Evolutionary conservation across 53 echinoderm and acorn worm species (phyloP).

Genomic region (Paelopatides confundens): DNA sequence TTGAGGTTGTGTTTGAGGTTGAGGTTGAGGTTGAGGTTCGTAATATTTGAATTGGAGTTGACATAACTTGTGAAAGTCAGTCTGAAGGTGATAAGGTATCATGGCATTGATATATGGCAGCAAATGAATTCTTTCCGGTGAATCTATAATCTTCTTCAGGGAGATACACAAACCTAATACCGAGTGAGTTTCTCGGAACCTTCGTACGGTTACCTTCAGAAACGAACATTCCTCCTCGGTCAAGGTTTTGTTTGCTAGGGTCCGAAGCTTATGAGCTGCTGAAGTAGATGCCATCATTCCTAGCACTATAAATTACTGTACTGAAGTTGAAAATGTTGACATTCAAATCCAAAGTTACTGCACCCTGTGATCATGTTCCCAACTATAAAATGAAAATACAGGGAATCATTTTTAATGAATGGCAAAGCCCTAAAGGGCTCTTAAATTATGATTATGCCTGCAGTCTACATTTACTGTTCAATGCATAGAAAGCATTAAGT

Average conservation of each 20-base stretch:
- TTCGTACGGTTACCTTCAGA: slow-evolving; percentile 75
- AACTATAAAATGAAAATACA: too few species aligned
- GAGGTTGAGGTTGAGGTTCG: slow-evolving; percentile 3
- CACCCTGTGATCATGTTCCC: too few species aligned
- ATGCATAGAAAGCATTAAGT: too few species aligned
- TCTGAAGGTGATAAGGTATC: slow-evolving; percentile 73
- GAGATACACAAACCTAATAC: slow-evolving; percentile 80
- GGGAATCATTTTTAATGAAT: too few species aligned
- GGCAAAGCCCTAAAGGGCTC: too few species aligned
- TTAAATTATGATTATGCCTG: too few species aligned
- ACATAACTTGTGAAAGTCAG: slow-evolving; percentile 85
- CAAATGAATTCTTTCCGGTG: slow-evolving; percentile 73
- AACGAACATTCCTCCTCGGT: slow-evolving; percentile 77
- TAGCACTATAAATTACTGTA: background rate
- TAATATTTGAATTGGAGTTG: slow-evolving; percentile 84
- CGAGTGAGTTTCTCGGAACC: slow-evolving; percentile 84
- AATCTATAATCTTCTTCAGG: slow-evolving; percentile 78
- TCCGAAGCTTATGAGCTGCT: slow-evolving; percentile 75
- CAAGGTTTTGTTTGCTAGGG: slow-evolving; percentile 78
- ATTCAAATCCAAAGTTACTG: background rate
- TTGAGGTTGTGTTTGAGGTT: too few species aligned
- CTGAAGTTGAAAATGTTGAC: background rate
- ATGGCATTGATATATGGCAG: slow-evolving; percentile 77
- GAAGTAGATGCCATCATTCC: slow-evolving; percentile 28
- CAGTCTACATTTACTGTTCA: too few species aligned